Evolutionary conservation across 1,140 invertebrate species (phyloP).

Genomic region (Capitella teleta): DNA sequence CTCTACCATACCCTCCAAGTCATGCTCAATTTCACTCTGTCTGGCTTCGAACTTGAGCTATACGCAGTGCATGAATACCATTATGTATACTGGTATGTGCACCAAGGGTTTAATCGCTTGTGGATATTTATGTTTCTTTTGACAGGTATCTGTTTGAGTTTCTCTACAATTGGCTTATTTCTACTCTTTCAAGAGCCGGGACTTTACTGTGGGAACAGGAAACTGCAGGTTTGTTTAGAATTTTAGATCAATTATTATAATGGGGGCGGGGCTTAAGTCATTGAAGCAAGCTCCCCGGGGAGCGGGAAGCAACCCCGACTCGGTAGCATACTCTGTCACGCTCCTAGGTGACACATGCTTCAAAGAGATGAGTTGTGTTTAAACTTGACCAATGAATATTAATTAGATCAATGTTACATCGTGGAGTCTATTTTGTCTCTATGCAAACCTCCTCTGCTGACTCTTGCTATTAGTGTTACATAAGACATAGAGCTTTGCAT

Average conservation of each 20-base stretch:
- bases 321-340: neutral
- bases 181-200: constrained; percentile 77
- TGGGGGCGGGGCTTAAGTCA: too few relatives aligned
- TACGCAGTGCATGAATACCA: constrained; percentile 95
- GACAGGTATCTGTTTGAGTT: constrained; percentile 86
- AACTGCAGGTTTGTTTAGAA: too few relatives aligned
- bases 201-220: constrained; percentile 70
- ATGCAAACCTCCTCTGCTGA: too few relatives aligned
- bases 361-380: too few relatives aligned
- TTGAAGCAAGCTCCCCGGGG: too few relatives aligned
- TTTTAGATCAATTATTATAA: too few relatives aligned
- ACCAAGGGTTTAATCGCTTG: neutral
- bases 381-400: too few relatives aligned
- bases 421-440: too few relatives aligned
- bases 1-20: constrained; percentile 83
- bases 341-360: neutral
- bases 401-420: too few relatives aligned
- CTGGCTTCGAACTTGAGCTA: constrained; percentile 87
- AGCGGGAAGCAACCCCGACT: too few relatives aligned
- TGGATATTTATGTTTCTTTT: constrained; percentile 4
- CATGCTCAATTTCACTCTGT: constrained; percentile 90
- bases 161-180: constrained; percentile 84
- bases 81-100: constrained; percentile 75
- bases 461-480: too few relatives aligned
- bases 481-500: too few relatives aligned